Evolutionary conservation across 2,797 vertebrate genomes (phyloP).

Genomic region (Syngnathus rostellatus): DNA sequence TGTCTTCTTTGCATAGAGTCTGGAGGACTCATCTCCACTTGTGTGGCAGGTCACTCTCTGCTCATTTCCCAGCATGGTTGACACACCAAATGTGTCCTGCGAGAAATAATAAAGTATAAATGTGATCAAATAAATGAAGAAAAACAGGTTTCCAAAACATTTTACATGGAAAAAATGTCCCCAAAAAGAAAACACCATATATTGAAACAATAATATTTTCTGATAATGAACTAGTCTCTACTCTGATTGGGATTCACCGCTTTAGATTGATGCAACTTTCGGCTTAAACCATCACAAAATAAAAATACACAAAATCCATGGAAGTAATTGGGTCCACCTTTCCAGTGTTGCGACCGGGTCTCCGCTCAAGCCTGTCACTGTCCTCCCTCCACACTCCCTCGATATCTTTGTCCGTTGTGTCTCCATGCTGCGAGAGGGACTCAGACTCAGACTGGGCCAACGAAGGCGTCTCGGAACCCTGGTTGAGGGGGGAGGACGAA

Average conservation of each 20-base stretch:
- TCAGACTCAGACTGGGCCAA: conserved; percentile 88
- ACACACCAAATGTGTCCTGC: conserved; percentile 80
- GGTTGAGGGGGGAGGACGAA: conserved; percentile 92
- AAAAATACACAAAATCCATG: not conserved
- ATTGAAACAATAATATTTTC: too few relatives aligned
- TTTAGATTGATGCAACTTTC: not conserved
- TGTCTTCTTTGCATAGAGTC: conserved; percentile 95
- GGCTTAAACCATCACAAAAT: not conserved
- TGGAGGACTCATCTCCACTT: conserved; percentile 81
- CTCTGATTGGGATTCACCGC: too few relatives aligned
- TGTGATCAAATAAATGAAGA: too few relatives aligned
- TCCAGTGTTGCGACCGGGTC: conserved; percentile 73
- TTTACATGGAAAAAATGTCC: too few relatives aligned
- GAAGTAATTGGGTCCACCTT: conserved; percentile 63
- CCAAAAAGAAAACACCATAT: too few relatives aligned
- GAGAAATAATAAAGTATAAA: conserved; percentile 16
- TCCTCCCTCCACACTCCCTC: conserved; percentile 74
- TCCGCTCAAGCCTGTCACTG: conserved; percentile 65
- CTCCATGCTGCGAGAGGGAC: conserved; percentile 84
- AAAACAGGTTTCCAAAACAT: too few relatives aligned
- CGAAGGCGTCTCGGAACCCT: conserved; percentile 89
- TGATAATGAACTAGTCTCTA: too few relatives aligned
- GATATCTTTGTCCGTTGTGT: conserved; percentile 80
- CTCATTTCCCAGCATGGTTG: conserved; percentile 68
- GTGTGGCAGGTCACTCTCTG: conserved; percentile 75